phyloP scores from a whole-genome alignment of 2,113 vertebrate genomes.

The Camarhynchus parvulus region DNA sequence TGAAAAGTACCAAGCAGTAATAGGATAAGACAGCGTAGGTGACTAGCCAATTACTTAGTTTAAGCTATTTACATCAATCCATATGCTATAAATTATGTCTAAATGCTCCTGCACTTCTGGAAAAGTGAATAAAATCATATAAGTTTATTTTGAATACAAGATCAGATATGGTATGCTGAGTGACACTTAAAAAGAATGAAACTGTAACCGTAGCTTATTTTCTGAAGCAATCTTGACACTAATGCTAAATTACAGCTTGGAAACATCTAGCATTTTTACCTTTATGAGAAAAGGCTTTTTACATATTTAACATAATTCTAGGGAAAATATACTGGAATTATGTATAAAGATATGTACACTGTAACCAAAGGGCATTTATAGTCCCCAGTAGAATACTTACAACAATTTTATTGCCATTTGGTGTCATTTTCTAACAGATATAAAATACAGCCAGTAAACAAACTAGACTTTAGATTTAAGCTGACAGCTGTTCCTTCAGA shows the following conservation, averaged over 20 bases:
- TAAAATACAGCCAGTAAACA: slow-evolving; percentile 83
- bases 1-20: slow-evolving; percentile 44
- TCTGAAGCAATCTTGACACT: slow-evolving; percentile 80
- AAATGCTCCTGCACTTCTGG: slow-evolving; percentile 54
- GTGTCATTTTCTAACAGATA: slow-evolving; percentile 87
- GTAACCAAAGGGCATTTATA: slow-evolving; percentile 87
- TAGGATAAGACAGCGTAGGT: slow-evolving; percentile 46
- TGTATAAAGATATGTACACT: slow-evolving; percentile 84
- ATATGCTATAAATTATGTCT: slow-evolving; percentile 63
- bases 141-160: slow-evolving; percentile 73
- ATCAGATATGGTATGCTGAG: slow-evolving; percentile 68
- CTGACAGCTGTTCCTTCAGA: slow-evolving; percentile 85
- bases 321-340: slow-evolving; percentile 87
- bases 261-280: slow-evolving; percentile 78
- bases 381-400: slow-evolving; percentile 88
- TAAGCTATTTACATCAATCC: slow-evolving; percentile 59
- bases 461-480: slow-evolving; percentile 87
- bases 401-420: slow-evolving; percentile 90
- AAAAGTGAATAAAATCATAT: slow-evolving; percentile 72
- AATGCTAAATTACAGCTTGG: slow-evolving; percentile 80
- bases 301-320: slow-evolving; percentile 92
- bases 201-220: slow-evolving; percentile 73
- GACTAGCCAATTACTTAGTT: slow-evolving; percentile 57
- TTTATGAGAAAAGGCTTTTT: slow-evolving; percentile 84
- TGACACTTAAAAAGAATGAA: slow-evolving; percentile 82